Evolutionary conservation across 1,140 invertebrate species (phyloP).

Genomic region (Calliopsis andreniformis): DNA sequence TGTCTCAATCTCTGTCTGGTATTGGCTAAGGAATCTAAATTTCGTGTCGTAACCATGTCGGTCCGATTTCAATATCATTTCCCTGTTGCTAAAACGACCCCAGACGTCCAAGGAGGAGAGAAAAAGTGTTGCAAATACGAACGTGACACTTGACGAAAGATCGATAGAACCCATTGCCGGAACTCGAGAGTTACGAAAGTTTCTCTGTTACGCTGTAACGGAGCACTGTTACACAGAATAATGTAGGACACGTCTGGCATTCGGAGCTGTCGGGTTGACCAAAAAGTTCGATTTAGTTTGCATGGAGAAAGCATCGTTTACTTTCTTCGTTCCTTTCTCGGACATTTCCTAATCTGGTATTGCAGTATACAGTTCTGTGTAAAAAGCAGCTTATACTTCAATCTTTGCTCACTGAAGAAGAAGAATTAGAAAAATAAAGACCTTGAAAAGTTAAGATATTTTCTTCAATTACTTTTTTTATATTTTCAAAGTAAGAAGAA

Average conservation of each 20-base stretch:
- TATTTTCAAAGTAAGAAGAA: too few species aligned
- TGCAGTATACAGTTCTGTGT: background rate
- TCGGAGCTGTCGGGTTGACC: slow-evolving; percentile 10
- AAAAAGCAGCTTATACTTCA: too few species aligned
- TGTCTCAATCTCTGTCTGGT: too few species aligned
- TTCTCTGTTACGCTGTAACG: slow-evolving; percentile 33
- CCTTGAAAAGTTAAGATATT: too few species aligned
- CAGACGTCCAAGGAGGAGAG: background rate
- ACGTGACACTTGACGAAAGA: slow-evolving; percentile 43
- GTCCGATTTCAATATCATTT: slow-evolving; percentile 38
- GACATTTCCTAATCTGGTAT: background rate
- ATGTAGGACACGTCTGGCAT: slow-evolving; percentile 39
- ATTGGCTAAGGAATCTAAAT: slow-evolving; percentile 3
- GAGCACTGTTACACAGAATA: slow-evolving; percentile 17
- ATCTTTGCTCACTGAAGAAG: too few species aligned
- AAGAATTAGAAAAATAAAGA: too few species aligned
- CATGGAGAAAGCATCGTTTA: slow-evolving; percentile 14
- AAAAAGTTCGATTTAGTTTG: slow-evolving; percentile 23
- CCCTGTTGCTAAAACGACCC: slow-evolving; percentile 24
- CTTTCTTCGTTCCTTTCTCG: background rate
- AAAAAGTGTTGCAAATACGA: slow-evolving; percentile 40
- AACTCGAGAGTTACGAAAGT: slow-evolving; percentile 42
- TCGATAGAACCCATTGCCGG: slow-evolving; percentile 45
- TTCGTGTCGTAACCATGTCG: slow-evolving; percentile 15
- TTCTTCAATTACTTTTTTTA: too few species aligned